Conservation (phyloP, 30 jellyfish, hydroid and myxozoan genomes). For the Turritopsis rubra region DNA sequence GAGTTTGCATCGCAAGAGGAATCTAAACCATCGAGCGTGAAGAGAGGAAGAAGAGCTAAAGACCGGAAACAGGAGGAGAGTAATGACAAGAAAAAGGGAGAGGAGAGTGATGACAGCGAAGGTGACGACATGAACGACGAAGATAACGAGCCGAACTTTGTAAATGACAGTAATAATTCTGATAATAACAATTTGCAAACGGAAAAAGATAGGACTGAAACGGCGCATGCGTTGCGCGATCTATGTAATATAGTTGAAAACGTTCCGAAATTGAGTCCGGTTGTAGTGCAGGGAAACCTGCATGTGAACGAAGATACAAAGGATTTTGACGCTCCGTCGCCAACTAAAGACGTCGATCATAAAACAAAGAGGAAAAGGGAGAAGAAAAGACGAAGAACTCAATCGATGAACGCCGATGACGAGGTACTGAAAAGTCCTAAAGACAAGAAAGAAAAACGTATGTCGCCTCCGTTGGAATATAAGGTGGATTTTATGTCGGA, state of each 20-base stretch:
- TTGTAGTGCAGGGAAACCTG: slow-evolving; percentile 2
- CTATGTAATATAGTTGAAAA: slow-evolving; percentile 35
- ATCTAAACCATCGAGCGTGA: not conserved
- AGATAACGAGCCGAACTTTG: slow-evolving; percentile 3
- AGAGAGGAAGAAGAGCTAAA: slow-evolving; percentile 27
- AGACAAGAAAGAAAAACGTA: slow-evolving; percentile 32
- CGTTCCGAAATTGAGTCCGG: slow-evolving; percentile 11
- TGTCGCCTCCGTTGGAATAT: slow-evolving; percentile 42
- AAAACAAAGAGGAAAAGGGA: slow-evolving; percentile 40
- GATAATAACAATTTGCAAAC: slow-evolving; percentile 27
- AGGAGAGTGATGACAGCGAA: slow-evolving; percentile 8
- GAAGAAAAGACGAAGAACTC: slow-evolving; percentile 34
- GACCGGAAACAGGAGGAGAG: slow-evolving; percentile 38
- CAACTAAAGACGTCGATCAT: slow-evolving; percentile 5
- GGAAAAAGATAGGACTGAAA: slow-evolving; percentile 37
- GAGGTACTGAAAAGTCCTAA: slow-evolving; percentile 18
- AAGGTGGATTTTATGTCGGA: slow-evolving; percentile 92
- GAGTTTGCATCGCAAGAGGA: slow-evolving; percentile 18
- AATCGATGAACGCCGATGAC: slow-evolving; percentile 21
- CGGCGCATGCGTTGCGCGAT: slow-evolving; percentile 27
- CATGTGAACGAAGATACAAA: not conserved
- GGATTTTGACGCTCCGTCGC: slow-evolving; percentile 2
- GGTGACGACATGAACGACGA: slow-evolving; percentile 30
- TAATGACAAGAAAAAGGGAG: slow-evolving; percentile 2
- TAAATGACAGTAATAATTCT: not conserved